These are phyloP conservation scores for Frankliniella intonsa DNA, from an alignment of 2,888 invertebrate species.

Conservation along the genomic window DNA sequence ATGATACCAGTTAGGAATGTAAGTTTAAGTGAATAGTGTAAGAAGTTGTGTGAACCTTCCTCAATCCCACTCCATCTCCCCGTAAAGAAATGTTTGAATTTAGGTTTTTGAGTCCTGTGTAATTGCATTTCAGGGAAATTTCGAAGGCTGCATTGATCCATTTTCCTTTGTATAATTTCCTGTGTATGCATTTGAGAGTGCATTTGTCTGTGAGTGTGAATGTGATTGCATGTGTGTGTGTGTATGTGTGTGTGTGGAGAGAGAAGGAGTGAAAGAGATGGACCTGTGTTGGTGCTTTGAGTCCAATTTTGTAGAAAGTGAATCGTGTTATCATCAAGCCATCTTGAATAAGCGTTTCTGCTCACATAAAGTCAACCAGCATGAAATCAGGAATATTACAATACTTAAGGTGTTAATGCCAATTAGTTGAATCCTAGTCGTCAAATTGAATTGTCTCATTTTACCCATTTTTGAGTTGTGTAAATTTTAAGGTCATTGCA, in stretches of 20 bases:
- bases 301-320: too few relatives aligned
- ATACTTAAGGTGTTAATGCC: not conserved
- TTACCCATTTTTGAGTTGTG: not conserved
- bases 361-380: not conserved
- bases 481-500: not conserved
- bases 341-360: not conserved
- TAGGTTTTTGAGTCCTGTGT: not conserved
- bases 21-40: conserved; percentile 8
- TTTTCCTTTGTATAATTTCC: not conserved
- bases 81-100: not conserved
- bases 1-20: conserved; percentile 18
- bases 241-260: too few relatives aligned
- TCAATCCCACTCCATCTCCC: conserved; percentile 7
- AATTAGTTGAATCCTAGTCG: conserved; percentile 11
- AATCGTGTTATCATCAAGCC: not conserved
- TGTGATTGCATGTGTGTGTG: too few relatives aligned
- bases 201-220: not conserved
- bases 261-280: too few relatives aligned
- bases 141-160: conserved; percentile 8
- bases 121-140: not conserved
- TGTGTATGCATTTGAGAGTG: not conserved
- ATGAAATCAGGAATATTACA: not conserved
- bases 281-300: too few relatives aligned
- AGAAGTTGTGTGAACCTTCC: conserved; percentile 10
- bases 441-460: not conserved